Percentiles rank a stretch among this genome's conserved stretches.
phyloP scores from a whole-genome alignment of 2,888 invertebrate genomes.

The Catonia carolina region DNA sequence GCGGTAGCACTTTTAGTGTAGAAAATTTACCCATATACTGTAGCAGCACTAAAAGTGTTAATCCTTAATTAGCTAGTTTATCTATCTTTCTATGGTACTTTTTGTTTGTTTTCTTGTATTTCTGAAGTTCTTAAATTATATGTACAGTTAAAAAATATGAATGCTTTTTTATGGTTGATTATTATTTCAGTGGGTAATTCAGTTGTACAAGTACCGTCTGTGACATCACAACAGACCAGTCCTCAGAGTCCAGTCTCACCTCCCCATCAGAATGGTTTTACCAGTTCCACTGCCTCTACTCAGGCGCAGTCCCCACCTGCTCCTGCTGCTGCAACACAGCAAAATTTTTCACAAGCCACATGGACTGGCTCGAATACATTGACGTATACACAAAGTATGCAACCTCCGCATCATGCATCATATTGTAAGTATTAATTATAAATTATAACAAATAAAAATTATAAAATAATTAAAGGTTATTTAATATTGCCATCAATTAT shows the following conservation, averaged over 20 bases:
- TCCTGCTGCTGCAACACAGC: constrained; percentile 31
- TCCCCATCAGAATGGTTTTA: constrained; percentile 29
- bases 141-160: too few relatives aligned
- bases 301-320: constrained; percentile 41
- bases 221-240: neutral
- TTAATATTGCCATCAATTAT: too few relatives aligned
- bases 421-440: constrained; percentile 51
- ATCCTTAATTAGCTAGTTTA: too few relatives aligned
- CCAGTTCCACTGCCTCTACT: constrained; percentile 3
- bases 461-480: too few relatives aligned
- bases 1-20: too few relatives aligned
- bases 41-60: too few relatives aligned
- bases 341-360: constrained; percentile 27
- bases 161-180: too few relatives aligned
- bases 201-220: neutral
- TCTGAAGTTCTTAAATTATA: too few relatives aligned
- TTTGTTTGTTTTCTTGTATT: too few relatives aligned
- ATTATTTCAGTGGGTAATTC: neutral
- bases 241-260: constrained; percentile 25
- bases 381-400: constrained; percentile 87
- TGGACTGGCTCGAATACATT: constrained; percentile 58
- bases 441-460: too few relatives aligned
- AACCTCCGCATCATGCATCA: constrained; percentile 59
- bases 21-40: too few relatives aligned
- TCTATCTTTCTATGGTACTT: too few relatives aligned